phyloP scores from a whole-genome alignment of 2,797 vertebrate species.

The Cephalopachus bancanus region DNA sequence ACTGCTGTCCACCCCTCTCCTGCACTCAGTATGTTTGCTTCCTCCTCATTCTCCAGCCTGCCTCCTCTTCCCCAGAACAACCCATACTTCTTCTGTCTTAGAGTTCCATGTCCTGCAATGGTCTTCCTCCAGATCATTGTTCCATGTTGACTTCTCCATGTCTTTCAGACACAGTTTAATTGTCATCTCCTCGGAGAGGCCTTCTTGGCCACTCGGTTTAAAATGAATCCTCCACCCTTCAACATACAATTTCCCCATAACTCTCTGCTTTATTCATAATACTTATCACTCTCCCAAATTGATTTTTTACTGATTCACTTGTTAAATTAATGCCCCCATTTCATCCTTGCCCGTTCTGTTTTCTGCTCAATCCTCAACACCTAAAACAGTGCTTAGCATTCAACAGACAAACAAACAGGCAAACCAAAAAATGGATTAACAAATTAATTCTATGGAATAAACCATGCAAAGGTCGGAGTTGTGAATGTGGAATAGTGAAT shows the following conservation, averaged over 20 bases:
- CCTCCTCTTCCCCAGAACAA: neutral
- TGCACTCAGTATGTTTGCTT: neutral
- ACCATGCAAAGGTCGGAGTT: neutral
- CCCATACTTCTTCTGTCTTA: neutral
- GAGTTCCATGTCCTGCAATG: neutral
- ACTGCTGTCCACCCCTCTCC: fast-evolving
- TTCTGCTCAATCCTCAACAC: neutral
- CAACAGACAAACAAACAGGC: neutral
- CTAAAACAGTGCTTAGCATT: neutral
- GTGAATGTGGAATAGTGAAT: neutral
- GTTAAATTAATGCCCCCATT: neutral
- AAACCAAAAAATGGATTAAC: neutral
- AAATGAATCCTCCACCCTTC: neutral
- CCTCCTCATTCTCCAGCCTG: neutral
- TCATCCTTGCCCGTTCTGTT: neutral
- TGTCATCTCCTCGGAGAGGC: neutral
- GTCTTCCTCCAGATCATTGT: neutral
- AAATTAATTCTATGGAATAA: neutral
- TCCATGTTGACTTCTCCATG: neutral
- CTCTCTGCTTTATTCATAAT: neutral
- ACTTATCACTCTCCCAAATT: neutral
- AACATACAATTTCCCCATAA: neutral
- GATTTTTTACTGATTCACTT: neutral
- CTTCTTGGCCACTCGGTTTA: neutral
- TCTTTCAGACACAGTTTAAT: neutral